These are phyloP conservation scores for Sylvia borin DNA, from an alignment of 2,797 vertebrate genomes.

Conservation along the genomic window DNA sequence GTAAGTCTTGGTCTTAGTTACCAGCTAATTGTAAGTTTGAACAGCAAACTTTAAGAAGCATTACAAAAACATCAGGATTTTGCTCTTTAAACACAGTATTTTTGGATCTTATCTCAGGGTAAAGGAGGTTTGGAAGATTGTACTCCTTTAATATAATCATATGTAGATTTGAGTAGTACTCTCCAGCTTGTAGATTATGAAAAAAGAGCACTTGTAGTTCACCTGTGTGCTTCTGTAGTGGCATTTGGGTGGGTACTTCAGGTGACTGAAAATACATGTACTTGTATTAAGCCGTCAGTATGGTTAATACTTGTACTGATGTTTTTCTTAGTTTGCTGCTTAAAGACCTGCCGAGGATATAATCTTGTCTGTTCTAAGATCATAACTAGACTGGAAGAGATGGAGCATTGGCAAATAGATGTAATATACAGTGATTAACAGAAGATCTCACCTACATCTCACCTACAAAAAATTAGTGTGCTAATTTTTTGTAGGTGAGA, in stretches of 20 bases:
- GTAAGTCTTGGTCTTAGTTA: slow-evolving; percentile 7
- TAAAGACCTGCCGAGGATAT: neutral
- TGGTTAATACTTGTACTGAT: neutral
- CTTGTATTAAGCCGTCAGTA: neutral
- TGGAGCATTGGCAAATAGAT: neutral
- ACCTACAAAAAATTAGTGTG: too few relatives aligned
- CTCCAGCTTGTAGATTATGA: neutral
- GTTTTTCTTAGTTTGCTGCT: neutral
- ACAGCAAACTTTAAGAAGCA: neutral
- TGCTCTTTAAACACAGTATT: neutral
- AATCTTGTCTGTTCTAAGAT: neutral
- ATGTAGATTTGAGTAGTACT: neutral
- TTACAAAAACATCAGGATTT: neutral
- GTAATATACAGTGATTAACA: neutral
- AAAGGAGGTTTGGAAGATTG: neutral
- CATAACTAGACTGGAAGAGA: neutral
- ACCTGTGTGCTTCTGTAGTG: neutral
- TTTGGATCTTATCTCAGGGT: neutral
- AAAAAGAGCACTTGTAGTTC: neutral
- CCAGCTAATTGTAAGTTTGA: neutral
- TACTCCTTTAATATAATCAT: neutral
- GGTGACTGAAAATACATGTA: neutral
- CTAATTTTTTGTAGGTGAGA: neutral
- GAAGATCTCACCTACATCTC: too few relatives aligned
- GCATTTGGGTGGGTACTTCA: neutral